Evolutionary conservation across 2,797 vertebrate genomes (phyloP), one percentile per base, ranked within the genome.

Genomic region (Gambelia wislizenii): DNA sequence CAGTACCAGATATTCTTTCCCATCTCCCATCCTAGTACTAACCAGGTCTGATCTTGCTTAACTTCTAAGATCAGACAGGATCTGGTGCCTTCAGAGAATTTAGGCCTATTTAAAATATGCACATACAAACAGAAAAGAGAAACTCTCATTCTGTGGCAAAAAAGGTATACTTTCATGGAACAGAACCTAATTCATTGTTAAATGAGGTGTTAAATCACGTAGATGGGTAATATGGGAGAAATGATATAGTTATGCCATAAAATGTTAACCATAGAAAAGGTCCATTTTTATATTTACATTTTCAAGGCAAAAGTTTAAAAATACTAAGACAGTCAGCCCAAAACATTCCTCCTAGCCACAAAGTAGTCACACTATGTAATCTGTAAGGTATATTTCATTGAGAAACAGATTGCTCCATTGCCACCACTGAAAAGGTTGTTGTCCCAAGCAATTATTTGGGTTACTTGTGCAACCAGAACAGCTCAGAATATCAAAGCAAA

Each of bases 401-500:
- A 76, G 42, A 67, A 67, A 67, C 64, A 76, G 10, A 75, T 47
- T 47, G 22, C 10, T 76, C 27, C 74, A 33, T 52, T 83, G 56
- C 72, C 27, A 16, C 33, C 33, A 85, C 67, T 83, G 9, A 39
- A 83, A 67, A 42, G 27, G 49, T 67, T 83, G 27, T 27, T 89
- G 54, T 27, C 9, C 75, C 52, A 79, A 81, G 67, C 77, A 80
- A n/a, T 64, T 72, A 25, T 36, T 6, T 80, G 36, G 22, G 4
- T n/a, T 61, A 20, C 69, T 30, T 75, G n/a, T 84, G 47, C 44
- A 52, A 16, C 52, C 80, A 64, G 44, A 33, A 10, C 7, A 49
- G 27, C 36, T 6, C 47, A 44, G 74, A 70, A 59, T 14, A 80
- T n/a, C 83, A 85, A 72, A 89, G 64, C n/a, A 84, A 77, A 77